Conservation (phyloP, 2,113 vertebrate genomes). For the Arvicanthis niloticus region DNA sequence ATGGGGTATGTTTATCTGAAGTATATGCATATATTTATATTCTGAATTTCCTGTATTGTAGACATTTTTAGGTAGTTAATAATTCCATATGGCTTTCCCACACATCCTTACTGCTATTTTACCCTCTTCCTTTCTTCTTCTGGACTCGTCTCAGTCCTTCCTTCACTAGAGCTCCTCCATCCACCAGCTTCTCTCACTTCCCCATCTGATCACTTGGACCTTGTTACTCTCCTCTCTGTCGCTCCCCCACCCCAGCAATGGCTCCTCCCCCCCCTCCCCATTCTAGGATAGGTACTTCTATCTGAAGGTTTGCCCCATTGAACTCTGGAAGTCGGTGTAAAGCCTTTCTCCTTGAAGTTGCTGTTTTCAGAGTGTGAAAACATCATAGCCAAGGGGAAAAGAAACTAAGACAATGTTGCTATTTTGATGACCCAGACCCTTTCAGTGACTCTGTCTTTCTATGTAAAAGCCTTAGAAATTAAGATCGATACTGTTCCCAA, state of each 20-base stretch:
- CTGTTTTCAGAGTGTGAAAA: not conserved
- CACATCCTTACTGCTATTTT: not conserved
- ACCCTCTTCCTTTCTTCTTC: not conserved
- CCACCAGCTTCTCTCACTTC: no score
- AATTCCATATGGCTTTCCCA: not conserved
- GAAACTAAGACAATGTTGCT: not conserved
- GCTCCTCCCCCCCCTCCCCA: no score
- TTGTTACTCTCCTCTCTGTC: not conserved
- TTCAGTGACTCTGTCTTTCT: slow-evolving; percentile 52
- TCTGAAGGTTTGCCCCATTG: not conserved
- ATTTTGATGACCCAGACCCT: not conserved
- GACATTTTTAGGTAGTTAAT: not conserved
- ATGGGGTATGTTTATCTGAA: not conserved
- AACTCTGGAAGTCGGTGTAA: not conserved
- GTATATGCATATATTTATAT: not conserved
- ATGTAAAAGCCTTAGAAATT: not conserved
- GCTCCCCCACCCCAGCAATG: not conserved
- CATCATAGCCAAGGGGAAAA: not conserved
- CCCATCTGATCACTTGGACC: no score
- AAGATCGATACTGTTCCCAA: slow-evolving; percentile 3
- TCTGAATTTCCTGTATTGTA: not conserved
- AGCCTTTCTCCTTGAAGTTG: not conserved
- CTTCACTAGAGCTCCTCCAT: not conserved
- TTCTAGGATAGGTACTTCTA: no score
- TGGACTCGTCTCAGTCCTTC: not conserved